Base-by-base conservation (phyloP, 2,113 vertebrate genomes). In the Peromyscus maniculatus region DNA sequence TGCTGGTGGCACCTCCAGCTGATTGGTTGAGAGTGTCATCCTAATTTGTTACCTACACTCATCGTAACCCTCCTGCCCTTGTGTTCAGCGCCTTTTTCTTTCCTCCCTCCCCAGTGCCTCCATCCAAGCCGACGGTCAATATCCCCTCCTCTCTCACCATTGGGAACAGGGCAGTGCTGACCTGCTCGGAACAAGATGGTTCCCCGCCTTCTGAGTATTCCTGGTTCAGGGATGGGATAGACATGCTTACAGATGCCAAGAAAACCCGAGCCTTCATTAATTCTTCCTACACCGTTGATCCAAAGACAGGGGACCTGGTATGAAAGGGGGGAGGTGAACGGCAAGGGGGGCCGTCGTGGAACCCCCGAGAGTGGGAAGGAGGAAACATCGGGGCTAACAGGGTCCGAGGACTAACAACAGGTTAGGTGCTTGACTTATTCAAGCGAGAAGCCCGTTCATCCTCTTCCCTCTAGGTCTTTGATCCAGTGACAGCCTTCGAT, bases 131-230 rank as follows among this genome's bases (percentile, higher is more conserved):
- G 0, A 96, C 97, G 2, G 99, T 99, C 93, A 98, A 93, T 0
- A 98, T 99, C 2, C 99, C 99, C 1, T 98, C 98, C 39, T 99
- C 99, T 0, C 99, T 99, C 97, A 99, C 99, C 6, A 99, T 99
- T 0, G 99, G 99, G 7, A 98, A 98, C 15, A 98, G 98, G 0
- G 98, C 98, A 0, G 98, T 99, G 91, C 98, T 99, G 95, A 98
- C 98, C 22, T 99, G 99, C 95, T 98, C 98, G 6, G 99, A 99
- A 98, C 98, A 92, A 0, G 99, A 99, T 0, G 99, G 99, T 3
- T 99, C 99, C 52, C 99, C 99, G 0, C 98, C 99, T 0, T 98
- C 99, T 26, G 98, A 98, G 69, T 99, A 99, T 97, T 97, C 75
- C 72, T 99, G 99, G 99, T 99, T 98, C 98, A 99, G 93, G 97